Evolutionary conservation across 1,140 invertebrate species (phyloP), one percentile per base, ranked within the genome.

Genomic region (Bombus terrestris): DNA sequence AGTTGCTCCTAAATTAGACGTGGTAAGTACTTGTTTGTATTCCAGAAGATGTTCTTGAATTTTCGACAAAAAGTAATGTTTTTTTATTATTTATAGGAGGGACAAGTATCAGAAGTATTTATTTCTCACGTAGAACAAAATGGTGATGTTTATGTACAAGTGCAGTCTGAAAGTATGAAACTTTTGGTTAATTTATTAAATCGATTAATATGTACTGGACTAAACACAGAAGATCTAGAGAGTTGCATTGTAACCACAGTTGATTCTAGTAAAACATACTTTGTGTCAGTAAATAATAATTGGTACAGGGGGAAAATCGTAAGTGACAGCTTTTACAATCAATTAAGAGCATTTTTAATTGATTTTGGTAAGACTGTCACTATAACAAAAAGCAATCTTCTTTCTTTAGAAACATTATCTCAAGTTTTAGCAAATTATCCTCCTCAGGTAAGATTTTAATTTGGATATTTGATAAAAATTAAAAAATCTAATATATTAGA

Each of bases 91-190:
- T 77, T 73, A 43, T 59, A 95, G 93, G 90, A 90, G 10, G 92
- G 90, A 22, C 85, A 93, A 32, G 74, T 95, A 25, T 91, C 90
- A 2, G 93, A 95, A 82, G 95, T 96, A 15, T 94, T 93, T 39
- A 85, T 96, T 2, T 94, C 94, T 0, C 90, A 96, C 62, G 91
- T 96, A 25, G 93, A 93, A 32, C 59, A 91, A 0, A 90, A 93
- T 41, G 95, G 95, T 9, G 94, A 95, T 53, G 74, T 96, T 6
- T 96, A 93, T 81, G 86, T 96, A 0, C 95, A 96, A 71, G 41
- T 96, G 0, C 93, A 94, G 25, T 94, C 93, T 0, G 87, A 93
- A 5, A 94, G 93, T 18, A 94, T 92, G 74, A 90, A 91, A n/a
- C 91, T 92, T 32, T 89, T 96, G 0, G 53, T 89, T 10, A 88